A percentile compares a stretch with the other conserved stretches of the same genome.
phyloP scores from a whole-genome alignment of 2,797 vertebrate genomes.

The Rhodeus uyekii region DNA sequence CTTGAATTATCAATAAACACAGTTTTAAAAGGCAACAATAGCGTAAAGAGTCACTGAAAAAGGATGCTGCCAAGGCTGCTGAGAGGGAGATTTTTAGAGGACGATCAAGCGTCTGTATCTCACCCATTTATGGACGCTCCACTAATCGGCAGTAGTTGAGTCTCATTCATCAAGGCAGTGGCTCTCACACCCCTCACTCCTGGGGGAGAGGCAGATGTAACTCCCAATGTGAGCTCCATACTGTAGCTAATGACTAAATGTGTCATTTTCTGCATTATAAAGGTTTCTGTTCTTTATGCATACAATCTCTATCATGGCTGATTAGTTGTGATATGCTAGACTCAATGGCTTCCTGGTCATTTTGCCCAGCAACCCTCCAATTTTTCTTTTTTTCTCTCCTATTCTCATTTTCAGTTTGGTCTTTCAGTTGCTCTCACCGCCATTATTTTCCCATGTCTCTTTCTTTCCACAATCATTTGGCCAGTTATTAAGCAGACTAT shows the following conservation, averaged over 20 bases:
- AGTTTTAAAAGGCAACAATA: conserved; percentile 41
- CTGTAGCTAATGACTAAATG: conserved; percentile 54
- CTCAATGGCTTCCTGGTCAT: background rate
- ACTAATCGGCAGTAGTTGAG: conserved; percentile 47
- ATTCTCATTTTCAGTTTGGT: background rate
- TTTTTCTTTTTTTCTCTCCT: conserved; percentile 1
- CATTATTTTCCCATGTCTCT: conserved; percentile 17
- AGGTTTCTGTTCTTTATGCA: conserved; percentile 35
- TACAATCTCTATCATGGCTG: conserved; percentile 50
- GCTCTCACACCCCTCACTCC: conserved; percentile 32
- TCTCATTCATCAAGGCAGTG: conserved; percentile 40
- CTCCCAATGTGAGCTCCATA: conserved; percentile 39
- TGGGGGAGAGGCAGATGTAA: conserved; percentile 32
- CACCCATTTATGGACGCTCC: conserved; percentile 27
- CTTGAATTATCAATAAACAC: conserved; percentile 49
- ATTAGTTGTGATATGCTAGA: conserved; percentile 44
- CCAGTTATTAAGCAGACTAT: conserved; percentile 46
- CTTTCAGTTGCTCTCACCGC: conserved; percentile 28
- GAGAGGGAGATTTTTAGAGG: conserved; percentile 31
- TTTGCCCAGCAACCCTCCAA: background rate
- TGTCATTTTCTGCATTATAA: conserved; percentile 41
- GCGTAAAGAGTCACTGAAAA: conserved; percentile 26
- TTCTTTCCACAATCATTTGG: conserved; percentile 27
- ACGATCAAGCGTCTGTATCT: conserved; percentile 19
- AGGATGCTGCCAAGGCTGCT: conserved; percentile 16